Conservation (phyloP, 2,888 invertebrate genomes). For the Nymphalis urticae region DNA sequence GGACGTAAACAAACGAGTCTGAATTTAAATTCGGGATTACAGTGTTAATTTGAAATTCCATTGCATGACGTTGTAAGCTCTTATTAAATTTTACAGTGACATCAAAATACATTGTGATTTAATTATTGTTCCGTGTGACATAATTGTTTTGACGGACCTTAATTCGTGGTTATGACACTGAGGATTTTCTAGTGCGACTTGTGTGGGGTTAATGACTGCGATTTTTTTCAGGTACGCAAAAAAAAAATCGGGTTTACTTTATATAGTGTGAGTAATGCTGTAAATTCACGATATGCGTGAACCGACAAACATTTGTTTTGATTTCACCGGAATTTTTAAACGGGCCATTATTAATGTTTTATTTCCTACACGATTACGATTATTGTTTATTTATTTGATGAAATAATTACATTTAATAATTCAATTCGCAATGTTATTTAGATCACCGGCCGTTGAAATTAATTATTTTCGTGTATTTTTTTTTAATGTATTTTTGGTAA, state of each 20-base stretch:
- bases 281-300: constrained; percentile 40
- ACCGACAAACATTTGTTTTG: constrained; percentile 44
- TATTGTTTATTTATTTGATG: constrained; percentile 30
- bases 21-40: constrained; percentile 38
- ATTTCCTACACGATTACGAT: constrained; percentile 34
- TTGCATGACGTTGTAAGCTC: constrained; percentile 17
- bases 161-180: constrained; percentile 35
- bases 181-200: constrained; percentile 46
- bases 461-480: constrained; percentile 1
- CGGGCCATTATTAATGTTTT: constrained; percentile 37
- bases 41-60: constrained; percentile 37
- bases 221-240: constrained; percentile 51
- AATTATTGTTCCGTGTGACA: constrained; percentile 21
- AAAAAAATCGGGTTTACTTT: constrained; percentile 32
- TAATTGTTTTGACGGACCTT: constrained; percentile 28
- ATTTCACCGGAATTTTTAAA: constrained; percentile 48
- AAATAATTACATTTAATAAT: constrained; percentile 22
- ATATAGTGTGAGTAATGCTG: constrained; percentile 25
- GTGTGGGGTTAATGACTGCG: constrained; percentile 45
- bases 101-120: constrained; percentile 23
- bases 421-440: constrained; percentile 9
- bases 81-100: constrained; percentile 32
- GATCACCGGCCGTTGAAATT: not conserved
- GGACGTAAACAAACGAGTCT: constrained; percentile 59
- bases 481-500: constrained; percentile 17